Percentiles rank a stretch among this genome's conserved stretches.
phyloP scores from a whole-genome alignment of 2,888 invertebrate genomes.

The Dasysyrphus tricinctus region DNA sequence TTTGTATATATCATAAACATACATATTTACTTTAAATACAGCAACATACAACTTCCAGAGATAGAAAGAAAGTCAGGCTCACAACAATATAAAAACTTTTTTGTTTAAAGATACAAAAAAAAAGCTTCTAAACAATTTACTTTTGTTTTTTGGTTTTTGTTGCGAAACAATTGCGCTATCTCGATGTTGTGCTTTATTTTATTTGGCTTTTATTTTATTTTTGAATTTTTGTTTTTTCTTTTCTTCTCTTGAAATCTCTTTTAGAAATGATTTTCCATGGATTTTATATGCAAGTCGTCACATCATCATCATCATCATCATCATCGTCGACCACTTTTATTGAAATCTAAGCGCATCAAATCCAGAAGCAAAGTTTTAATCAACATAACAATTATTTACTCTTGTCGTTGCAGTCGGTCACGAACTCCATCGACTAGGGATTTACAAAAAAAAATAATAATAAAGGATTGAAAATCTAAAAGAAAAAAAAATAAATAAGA shows the following conservation, averaged over 20 bases:
- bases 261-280: constrained; percentile 76
- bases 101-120: constrained; percentile 4
- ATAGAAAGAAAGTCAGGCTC: constrained; percentile 47
- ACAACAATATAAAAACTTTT: constrained; percentile 30
- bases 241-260: constrained; percentile 64
- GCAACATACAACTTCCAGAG: constrained; percentile 30
- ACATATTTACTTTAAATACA: constrained; percentile 23
- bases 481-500: constrained; percentile 6
- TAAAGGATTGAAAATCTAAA: constrained; percentile 10
- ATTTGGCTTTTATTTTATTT: constrained; percentile 76
- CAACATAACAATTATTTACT: constrained; percentile 60
- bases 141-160: constrained; percentile 52
- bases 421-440: constrained; percentile 47
- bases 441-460: constrained; percentile 22
- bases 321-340: constrained; percentile 65
- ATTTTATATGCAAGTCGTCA: constrained; percentile 69
- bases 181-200: constrained; percentile 75
- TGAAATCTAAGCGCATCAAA: constrained; percentile 67
- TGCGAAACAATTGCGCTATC: constrained; percentile 71
- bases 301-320: constrained; percentile 50
- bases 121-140: constrained; percentile 44
- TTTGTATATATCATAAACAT: not conserved
- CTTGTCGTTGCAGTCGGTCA: constrained; percentile 37
- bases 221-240: constrained; percentile 73
- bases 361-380: constrained; percentile 57